Percentiles rank a stretch among this genome's conserved stretches.
phyloP scores from a whole-genome alignment of 2,888 invertebrate genomes.

The Drosophila tripunctata region DNA sequence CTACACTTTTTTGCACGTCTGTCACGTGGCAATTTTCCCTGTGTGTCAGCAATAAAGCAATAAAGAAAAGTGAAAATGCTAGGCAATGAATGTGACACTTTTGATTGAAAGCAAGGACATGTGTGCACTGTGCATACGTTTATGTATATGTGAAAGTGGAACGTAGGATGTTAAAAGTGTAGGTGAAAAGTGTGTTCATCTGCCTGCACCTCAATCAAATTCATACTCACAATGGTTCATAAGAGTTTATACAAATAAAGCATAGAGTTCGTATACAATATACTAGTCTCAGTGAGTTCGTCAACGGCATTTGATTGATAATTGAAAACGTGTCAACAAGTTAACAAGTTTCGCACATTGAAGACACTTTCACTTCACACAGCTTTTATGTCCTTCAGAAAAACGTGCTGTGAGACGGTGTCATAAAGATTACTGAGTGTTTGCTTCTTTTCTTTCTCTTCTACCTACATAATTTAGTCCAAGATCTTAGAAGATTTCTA shows the following conservation, averaged over 20 bases:
- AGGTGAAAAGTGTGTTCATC: not conserved
- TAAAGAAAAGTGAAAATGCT: conserved; percentile 55
- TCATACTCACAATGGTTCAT: conserved; percentile 14
- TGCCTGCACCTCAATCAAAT: conserved; percentile 44
- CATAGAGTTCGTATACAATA: not conserved
- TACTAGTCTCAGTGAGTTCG: conserved; percentile 32
- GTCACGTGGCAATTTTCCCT: conserved; percentile 40
- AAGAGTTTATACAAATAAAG: conserved; percentile 7
- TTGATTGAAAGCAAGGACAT: conserved; percentile 68
- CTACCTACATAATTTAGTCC: not conserved
- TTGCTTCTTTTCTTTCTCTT: no score
- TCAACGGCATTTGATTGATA: conserved; percentile 66
- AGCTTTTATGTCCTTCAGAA: conserved; percentile 36
- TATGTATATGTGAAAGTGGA: conserved; percentile 2
- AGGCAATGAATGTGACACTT: conserved; percentile 67
- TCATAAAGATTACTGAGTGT: conserved; percentile 42
- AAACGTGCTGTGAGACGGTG: conserved; percentile 29
- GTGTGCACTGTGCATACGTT: not conserved
- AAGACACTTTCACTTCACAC: conserved; percentile 12
- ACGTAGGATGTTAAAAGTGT: not conserved
- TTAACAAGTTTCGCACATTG: conserved; percentile 46
- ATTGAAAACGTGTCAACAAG: conserved; percentile 81
- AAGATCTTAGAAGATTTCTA: not conserved
- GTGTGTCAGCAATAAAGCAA: conserved; percentile 34
- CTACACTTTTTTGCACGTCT: conserved; percentile 35